phyloP scores from a whole-genome alignment of 2,797 vertebrate genomes.

The Chelon auratus region DNA sequence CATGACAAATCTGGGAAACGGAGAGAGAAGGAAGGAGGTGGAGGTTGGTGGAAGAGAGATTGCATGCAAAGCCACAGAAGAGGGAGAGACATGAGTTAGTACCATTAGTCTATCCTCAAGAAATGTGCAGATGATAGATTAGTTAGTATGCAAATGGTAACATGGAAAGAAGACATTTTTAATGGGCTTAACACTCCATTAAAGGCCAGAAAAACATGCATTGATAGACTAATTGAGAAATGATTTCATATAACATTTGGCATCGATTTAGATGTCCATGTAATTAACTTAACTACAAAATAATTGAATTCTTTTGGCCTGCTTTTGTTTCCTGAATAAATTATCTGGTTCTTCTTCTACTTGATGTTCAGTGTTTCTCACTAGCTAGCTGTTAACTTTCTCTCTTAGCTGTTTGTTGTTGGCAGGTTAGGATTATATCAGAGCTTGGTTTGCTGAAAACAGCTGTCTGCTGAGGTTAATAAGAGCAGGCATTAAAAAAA shows the following conservation, averaged over 20 bases:
- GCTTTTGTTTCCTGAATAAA: not conserved
- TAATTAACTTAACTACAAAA: not conserved
- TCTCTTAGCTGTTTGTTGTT: not conserved
- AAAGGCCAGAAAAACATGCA: too few relatives aligned
- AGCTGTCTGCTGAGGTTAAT: not conserved
- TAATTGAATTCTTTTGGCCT: not conserved
- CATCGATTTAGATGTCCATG: not conserved
- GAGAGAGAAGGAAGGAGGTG: not conserved
- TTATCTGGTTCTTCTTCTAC: not conserved
- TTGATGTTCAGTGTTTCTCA: not conserved
- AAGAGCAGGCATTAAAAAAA: not conserved
- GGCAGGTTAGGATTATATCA: not conserved
- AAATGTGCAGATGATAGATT: not conserved
- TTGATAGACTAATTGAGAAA: too few relatives aligned
- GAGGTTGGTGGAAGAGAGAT: not conserved
- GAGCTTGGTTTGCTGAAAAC: not conserved
- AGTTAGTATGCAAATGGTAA: not conserved
- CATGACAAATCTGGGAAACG: constrained; percentile 68
- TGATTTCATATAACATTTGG: not conserved
- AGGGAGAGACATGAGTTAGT: constrained; percentile 53
- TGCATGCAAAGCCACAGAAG: constrained; percentile 10
- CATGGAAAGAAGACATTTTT: not conserved
- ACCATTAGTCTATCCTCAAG: constrained; percentile 9
- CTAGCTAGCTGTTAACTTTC: not conserved
- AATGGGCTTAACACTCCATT: too few relatives aligned